Percentiles rank a stretch among this genome's conserved stretches.
These are phyloP conservation scores for Aphelinus certus DNA, from an alignment of 1,140 invertebrate genomes.

Conservation along the genomic window DNA sequence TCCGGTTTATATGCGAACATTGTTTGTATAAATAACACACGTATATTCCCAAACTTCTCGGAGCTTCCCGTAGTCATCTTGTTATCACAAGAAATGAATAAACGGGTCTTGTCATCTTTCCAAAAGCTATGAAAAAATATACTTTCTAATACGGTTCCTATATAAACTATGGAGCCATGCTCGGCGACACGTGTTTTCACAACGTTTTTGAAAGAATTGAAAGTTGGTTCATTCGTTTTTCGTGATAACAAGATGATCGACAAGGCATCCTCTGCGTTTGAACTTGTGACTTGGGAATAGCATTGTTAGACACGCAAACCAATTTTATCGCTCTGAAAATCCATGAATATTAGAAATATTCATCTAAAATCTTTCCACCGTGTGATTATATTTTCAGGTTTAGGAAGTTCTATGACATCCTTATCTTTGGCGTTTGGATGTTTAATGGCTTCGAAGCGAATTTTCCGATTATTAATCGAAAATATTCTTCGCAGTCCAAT, in stretches of 20 bases:
- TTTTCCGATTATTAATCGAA: slow-evolving; percentile 64
- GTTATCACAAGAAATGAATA: background rate
- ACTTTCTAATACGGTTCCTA: slow-evolving; percentile 1
- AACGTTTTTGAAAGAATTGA: slow-evolving; percentile 5
- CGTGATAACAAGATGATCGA: background rate
- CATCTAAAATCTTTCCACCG: slow-evolving; percentile 17
- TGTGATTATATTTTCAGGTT: slow-evolving; percentile 61
- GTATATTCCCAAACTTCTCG: background rate
- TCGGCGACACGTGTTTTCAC: background rate
- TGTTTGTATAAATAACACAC: slow-evolving; percentile 6
- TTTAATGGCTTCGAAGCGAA: slow-evolving; percentile 68
- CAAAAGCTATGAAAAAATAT: slow-evolving; percentile 2
- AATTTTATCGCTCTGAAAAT: too few species aligned
- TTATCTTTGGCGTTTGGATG: slow-evolving; percentile 66
- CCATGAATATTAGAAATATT: too few species aligned
- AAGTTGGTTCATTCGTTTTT: background rate
- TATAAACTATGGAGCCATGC: background rate
- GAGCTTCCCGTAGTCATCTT: too few species aligned
- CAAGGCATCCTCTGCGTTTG: too few species aligned
- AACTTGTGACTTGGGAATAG: too few species aligned
- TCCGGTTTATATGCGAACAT: background rate
- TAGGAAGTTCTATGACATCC: slow-evolving; percentile 49
- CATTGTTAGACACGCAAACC: background rate
- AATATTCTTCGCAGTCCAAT: slow-evolving; percentile 68
- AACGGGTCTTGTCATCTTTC: background rate